Conservation (phyloP, 1,140 invertebrate species). For the Apis dorsata region DNA sequence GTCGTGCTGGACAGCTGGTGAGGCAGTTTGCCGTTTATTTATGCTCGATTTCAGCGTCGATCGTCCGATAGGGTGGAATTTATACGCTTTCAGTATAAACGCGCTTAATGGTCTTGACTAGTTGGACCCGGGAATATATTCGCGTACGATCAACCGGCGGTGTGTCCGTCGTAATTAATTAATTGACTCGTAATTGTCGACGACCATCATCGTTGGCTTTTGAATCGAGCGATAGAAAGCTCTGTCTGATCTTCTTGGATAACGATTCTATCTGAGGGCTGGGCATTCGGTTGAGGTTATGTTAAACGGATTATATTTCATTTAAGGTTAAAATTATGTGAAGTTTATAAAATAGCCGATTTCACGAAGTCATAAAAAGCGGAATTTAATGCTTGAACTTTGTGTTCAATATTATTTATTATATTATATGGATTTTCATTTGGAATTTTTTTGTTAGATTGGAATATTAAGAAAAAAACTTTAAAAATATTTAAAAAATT, state of each 20-base stretch:
- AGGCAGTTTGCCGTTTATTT: conserved; percentile 27
- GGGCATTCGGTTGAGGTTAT: too few species aligned
- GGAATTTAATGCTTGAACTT: too few species aligned
- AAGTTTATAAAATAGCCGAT: too few species aligned
- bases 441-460: too few species aligned
- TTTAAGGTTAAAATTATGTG: too few species aligned
- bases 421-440: too few species aligned
- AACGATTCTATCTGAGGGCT: not conserved
- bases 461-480: too few species aligned
- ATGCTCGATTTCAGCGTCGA: conserved; percentile 36
- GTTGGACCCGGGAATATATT: not conserved
- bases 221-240: not conserved
- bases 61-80: conserved; percentile 35
- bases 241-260: not conserved
- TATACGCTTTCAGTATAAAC: conserved; percentile 33
- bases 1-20: conserved; percentile 13
- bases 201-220: not conserved
- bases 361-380: too few species aligned
- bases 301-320: too few species aligned
- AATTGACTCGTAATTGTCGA: conserved; percentile 9
- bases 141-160: not conserved
- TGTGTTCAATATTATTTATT: too few species aligned
- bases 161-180: conserved; percentile 27
- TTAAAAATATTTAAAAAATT: too few species aligned
- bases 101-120: conserved; percentile 5